These are phyloP conservation scores for Pterocles burchelli DNA, from an alignment of 2,113 vertebrate species.

Conservation along the genomic window DNA sequence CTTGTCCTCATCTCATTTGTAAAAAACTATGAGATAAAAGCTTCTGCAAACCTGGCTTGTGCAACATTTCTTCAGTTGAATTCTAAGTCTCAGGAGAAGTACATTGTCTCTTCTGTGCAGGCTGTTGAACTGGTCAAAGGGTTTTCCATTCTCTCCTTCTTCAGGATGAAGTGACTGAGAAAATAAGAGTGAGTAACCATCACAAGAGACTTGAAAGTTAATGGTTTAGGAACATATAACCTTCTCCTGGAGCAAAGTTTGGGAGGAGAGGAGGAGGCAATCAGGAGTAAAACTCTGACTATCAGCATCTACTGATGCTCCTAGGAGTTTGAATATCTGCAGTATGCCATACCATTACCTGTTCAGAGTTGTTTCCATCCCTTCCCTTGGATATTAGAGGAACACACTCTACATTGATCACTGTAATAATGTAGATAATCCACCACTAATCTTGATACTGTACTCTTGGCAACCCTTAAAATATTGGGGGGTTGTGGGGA, in stretches of 20 bases:
- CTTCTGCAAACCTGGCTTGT: neutral
- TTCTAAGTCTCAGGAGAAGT: neutral
- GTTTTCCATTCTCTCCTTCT: neutral
- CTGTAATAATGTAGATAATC: neutral
- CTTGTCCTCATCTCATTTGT: neutral
- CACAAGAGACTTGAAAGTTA: neutral
- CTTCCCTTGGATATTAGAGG: neutral
- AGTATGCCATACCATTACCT: neutral
- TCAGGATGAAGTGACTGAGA: neutral
- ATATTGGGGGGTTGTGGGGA: accelerated
- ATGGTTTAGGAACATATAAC: neutral
- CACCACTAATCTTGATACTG: neutral
- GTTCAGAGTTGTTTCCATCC: neutral
- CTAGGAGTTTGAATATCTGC: neutral
- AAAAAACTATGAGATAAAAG: neutral
- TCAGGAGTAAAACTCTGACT: neutral
- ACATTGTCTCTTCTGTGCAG: neutral
- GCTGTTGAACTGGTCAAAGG: neutral
- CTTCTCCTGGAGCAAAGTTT: neutral
- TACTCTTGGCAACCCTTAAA: neutral
- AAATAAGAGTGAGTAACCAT: neutral
- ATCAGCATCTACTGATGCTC: neutral
- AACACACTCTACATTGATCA: neutral
- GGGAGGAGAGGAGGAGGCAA: neutral
- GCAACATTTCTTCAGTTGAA: neutral